Base-by-base conservation (phyloP, 2,888 invertebrate species). In the Drosophila gaucha region DNA sequence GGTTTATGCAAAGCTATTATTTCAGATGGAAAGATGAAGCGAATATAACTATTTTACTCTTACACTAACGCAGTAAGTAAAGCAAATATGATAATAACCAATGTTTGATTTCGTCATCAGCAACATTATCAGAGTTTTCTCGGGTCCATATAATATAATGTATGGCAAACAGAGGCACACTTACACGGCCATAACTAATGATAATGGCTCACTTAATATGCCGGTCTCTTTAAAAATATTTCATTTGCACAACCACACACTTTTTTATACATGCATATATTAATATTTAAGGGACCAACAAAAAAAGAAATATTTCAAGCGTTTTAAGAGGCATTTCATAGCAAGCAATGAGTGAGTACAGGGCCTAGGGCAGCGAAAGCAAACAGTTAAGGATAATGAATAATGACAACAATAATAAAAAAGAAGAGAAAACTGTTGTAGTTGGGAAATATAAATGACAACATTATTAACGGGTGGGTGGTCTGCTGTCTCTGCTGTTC, bases 121-220 rank as follows among this genome's bases (percentile, higher is more conserved):
- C 47, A 54, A 67, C 49, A 60, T 59, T 51, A 50, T 56, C 52
- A 16, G 31, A 8, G 16, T 46, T 20, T 44, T 12, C 43, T 8
- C 22, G n/a, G 38, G 28, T 44, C 14, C 39, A 14, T 20, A 26
- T 28, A 4, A 12, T 28, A 18, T 30, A 30, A 6, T 6, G 16
- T 10, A 3, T 16, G 28, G 30, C 18, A 6, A 20, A 20, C 10
- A 43, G 52, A 31, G 63, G 52, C 59, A 43, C 31, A 6, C 31
- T 31, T 46, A 46, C 46, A 39, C 24, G 26, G 58, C 56, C 64
- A 78, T 78, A 78, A 79, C 73, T 78, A 78, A 80, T 80, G 78
- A 60, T 80, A 79, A 79, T 78, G 64, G 68, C 67, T 65, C 69
- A 77, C 73, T 78, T 74, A 74, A 76, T 78, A 75, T 69, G 75